A percentile compares a stretch with the other conserved stretches of the same genome.
Evolutionary conservation across 2,888 invertebrate genomes (phyloP).

Genomic region (Apomyelois bistriatella): DNA sequence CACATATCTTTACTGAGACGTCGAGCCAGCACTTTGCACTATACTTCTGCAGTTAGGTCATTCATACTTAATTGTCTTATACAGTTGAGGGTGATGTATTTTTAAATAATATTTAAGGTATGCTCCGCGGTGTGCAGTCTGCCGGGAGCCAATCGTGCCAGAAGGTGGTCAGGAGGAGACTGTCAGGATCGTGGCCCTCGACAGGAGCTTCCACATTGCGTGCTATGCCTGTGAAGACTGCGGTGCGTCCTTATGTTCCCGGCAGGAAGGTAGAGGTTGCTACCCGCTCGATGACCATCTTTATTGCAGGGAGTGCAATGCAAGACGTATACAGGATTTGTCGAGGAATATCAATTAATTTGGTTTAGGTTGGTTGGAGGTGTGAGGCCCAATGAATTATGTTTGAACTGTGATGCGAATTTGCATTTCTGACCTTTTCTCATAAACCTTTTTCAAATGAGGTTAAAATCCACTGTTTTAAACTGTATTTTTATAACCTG

Average conservation of each 20-base stretch:
- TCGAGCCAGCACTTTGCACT: too few relatives aligned
- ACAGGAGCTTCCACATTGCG: conserved; percentile 96
- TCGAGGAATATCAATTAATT: conserved; percentile 81
- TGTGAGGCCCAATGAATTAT: not conserved
- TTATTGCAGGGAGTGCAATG: conserved; percentile 97
- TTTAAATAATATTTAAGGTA: too few relatives aligned
- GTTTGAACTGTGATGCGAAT: too few relatives aligned
- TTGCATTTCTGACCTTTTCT: too few relatives aligned
- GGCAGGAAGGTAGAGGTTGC: conserved; percentile 97
- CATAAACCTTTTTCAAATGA: too few relatives aligned
- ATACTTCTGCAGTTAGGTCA: too few relatives aligned
- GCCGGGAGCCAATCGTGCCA: conserved; percentile 97
- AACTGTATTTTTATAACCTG: too few relatives aligned
- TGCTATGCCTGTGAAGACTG: conserved; percentile 99
- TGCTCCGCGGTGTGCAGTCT: conserved; percentile 98
- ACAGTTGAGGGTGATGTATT: too few relatives aligned
- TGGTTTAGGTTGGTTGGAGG: not conserved
- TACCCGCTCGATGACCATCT: conserved; percentile 98
- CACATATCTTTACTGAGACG: too few relatives aligned
- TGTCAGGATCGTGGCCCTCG: conserved; percentile 97
- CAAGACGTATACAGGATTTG: conserved; percentile 93
- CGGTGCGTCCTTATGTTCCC: conserved; percentile 91
- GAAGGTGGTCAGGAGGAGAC: conserved; percentile 97
- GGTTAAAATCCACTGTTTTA: too few relatives aligned
- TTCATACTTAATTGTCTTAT: too few relatives aligned